phyloP scores from a whole-genome alignment of 2,797 vertebrate genomes.

The Eurystomus glaucurus region DNA sequence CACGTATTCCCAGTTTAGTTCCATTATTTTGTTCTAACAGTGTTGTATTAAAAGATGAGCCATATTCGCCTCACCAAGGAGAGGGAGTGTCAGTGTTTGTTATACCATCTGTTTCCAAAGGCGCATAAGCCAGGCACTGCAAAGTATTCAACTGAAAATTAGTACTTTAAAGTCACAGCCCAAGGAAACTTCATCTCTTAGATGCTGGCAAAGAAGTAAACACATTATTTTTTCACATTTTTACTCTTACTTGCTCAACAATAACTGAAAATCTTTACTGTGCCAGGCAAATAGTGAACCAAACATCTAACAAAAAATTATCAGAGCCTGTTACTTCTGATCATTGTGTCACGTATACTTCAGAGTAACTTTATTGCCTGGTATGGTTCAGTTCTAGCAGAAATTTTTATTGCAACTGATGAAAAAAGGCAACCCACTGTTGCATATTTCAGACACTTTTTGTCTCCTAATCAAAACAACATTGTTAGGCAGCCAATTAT shows the following conservation, averaged over 20 bases:
- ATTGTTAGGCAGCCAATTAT: slow-evolving; percentile 47
- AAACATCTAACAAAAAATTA: background rate
- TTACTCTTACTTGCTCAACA: background rate
- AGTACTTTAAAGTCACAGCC: background rate
- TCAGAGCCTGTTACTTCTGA: background rate
- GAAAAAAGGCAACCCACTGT: slow-evolving; percentile 10
- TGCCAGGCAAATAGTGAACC: background rate
- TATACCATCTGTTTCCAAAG: background rate
- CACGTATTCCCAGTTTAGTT: background rate
- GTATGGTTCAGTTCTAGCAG: background rate
- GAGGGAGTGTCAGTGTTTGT: background rate
- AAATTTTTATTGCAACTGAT: background rate
- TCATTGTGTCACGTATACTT: background rate
- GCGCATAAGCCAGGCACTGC: background rate
- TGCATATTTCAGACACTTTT: slow-evolving; percentile 54
- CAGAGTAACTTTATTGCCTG: background rate
- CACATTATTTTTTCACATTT: background rate
- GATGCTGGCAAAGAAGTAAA: background rate
- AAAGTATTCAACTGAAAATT: background rate
- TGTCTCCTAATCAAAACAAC: slow-evolving; percentile 53
- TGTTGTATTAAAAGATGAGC: background rate
- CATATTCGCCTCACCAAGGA: background rate
- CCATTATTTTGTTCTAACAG: background rate
- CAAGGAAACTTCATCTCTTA: background rate
- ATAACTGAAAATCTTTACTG: background rate